Percentiles rank a stretch among this genome's conserved stretches.
These are phyloP conservation scores for Botia kubotai DNA, from an alignment of 2,797 vertebrate species.

Conservation along the genomic window DNA sequence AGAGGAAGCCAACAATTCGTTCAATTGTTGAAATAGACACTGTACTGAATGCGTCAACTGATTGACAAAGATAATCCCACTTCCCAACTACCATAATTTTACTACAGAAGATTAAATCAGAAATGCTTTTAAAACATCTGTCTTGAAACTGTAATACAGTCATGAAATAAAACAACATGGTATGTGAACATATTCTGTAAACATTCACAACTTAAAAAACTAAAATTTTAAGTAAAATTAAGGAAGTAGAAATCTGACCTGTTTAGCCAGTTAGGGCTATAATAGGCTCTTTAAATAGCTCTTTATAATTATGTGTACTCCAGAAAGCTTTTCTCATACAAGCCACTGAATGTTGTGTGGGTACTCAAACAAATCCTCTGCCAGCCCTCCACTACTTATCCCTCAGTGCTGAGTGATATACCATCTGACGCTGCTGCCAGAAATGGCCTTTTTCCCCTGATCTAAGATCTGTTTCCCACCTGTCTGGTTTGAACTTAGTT, in stretches of 20 bases:
- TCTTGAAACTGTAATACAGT: background rate
- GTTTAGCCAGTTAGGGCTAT: conserved; percentile 1
- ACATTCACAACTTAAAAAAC: background rate
- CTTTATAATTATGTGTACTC: conserved; percentile 7
- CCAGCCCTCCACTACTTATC: conserved; percentile 33
- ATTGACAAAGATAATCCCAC: too few relatives aligned
- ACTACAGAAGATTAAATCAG: too few relatives aligned
- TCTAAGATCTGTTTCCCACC: conserved; percentile 7
- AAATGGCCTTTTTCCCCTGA: conserved; percentile 4
- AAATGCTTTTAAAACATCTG: background rate
- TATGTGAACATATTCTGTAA: too few relatives aligned
- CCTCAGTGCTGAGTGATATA: conserved; percentile 28
- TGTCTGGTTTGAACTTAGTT: conserved; percentile 13
- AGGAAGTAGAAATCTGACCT: conserved; percentile 16
- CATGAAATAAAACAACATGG: too few relatives aligned
- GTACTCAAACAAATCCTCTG: conserved; percentile 39
- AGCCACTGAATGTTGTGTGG: conserved; percentile 32
- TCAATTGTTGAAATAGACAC: too few relatives aligned
- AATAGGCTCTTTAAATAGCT: conserved; percentile 23
- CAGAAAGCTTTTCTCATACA: conserved; percentile 12
- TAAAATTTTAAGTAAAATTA: background rate
- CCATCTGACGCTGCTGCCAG: background rate
- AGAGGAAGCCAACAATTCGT: too few relatives aligned
- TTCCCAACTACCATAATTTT: too few relatives aligned
- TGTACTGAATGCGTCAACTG: too few relatives aligned